Percentiles rank a stretch among this genome's conserved stretches.
Evolutionary conservation across 2,888 invertebrate genomes (phyloP).

Genomic region (Scotopteryx bipunctaria): DNA sequence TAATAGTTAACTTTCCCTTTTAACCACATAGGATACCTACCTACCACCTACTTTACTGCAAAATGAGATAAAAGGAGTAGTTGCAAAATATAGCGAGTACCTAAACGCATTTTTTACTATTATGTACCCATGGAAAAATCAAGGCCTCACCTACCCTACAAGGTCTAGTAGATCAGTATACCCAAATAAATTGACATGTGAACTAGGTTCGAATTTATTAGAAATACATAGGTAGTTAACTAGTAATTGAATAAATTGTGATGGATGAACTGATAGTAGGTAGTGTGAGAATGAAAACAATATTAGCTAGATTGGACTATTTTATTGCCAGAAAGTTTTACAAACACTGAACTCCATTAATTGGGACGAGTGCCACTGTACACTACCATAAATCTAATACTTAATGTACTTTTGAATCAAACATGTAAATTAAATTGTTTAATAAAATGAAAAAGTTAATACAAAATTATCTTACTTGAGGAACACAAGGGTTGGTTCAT

Average conservation of each 20-base stretch:
- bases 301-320: conserved; percentile 70
- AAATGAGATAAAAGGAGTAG: no score
- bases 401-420: conserved; percentile 71
- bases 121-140: no score
- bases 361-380: conserved; percentile 71
- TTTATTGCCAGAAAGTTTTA: conserved; percentile 83
- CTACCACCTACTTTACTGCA: no score
- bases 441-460: conserved; percentile 16
- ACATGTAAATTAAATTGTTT: conserved; percentile 12
- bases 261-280: not conserved
- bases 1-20: no score
- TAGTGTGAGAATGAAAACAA: conserved; percentile 42
- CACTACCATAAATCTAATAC: conserved; percentile 73
- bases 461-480: conserved; percentile 49
- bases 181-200: no score
- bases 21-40: no score
- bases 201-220: no score
- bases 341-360: conserved; percentile 72
- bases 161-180: no score
- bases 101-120: no score
- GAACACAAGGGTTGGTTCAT: conserved; percentile 62
- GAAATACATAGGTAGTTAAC: no score
- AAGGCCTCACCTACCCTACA: no score
- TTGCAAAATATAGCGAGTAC: no score
- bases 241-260: not conserved